These are phyloP conservation scores for Synanthedon myopaeformis DNA, from an alignment of 2,888 invertebrate species.

Conservation along the genomic window DNA sequence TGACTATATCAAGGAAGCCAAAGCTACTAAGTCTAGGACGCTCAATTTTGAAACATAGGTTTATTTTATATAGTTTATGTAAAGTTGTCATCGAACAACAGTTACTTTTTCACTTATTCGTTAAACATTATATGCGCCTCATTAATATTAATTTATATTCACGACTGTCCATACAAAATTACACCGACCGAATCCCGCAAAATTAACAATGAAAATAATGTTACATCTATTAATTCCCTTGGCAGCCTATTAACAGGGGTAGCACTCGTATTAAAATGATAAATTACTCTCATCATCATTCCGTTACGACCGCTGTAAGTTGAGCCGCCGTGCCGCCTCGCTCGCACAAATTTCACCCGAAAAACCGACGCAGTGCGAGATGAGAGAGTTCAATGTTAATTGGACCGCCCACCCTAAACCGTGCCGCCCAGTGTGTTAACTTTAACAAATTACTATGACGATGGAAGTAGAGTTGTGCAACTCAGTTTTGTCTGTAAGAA, in stretches of 20 bases:
- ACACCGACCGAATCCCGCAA: conserved; percentile 10
- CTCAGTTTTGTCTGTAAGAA: conserved; percentile 33
- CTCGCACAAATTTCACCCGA: conserved; percentile 3
- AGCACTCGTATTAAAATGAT: conserved; percentile 64
- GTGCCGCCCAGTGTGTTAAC: conserved; percentile 49
- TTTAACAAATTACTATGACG: conserved; percentile 60
- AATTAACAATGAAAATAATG: conserved; percentile 55
- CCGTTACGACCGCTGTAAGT: conserved; percentile 23
- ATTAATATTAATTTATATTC: conserved; percentile 21
- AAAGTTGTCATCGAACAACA: no score
- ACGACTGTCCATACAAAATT: conserved; percentile 32
- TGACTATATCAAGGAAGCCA: no score
- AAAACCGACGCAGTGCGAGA: conserved; percentile 1
- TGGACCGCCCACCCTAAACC: conserved; percentile 46
- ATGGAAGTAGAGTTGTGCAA: conserved; percentile 44
- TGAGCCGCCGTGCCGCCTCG: conserved; percentile 13
- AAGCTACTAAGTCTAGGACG: no score
- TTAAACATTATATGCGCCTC: neutral
- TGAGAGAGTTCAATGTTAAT: conserved; percentile 16
- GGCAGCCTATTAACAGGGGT: conserved; percentile 59
- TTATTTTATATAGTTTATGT: no score
- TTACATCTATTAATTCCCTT: conserved; percentile 59
- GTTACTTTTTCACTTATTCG: neutral
- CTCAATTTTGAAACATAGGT: no score
- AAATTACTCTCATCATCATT: conserved; percentile 62